These are phyloP conservation scores for Halcyon smyrnensis DNA, from an alignment of 2,797 vertebrate species.

Conservation along the genomic window DNA sequence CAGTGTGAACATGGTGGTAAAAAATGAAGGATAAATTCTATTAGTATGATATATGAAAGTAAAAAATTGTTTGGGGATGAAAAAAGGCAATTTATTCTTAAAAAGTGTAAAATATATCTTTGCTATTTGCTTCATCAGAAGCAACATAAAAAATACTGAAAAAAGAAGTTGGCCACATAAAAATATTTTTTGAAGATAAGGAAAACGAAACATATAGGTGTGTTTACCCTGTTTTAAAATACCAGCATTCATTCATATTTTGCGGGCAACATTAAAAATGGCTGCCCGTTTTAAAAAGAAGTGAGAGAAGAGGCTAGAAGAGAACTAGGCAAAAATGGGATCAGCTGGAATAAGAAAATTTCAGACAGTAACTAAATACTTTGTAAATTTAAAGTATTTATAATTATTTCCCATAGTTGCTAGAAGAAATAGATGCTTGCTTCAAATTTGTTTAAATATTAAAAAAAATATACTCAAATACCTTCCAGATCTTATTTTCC, in stretches of 20 bases:
- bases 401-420: neutral
- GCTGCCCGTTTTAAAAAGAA: neutral
- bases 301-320: neutral
- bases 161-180: neutral
- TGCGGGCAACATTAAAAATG: neutral
- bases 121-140: neutral
- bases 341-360: neutral
- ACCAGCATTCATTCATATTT: neutral
- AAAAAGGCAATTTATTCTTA: neutral
- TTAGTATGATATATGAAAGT: neutral
- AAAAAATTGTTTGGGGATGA: neutral
- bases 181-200: neutral
- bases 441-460: neutral
- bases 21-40: neutral
- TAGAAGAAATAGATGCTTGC: neutral
- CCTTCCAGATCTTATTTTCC: neutral
- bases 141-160: neutral
- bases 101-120: neutral
- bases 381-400: neutral
- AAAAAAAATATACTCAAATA: neutral
- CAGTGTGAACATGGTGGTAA: neutral
- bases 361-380: neutral
- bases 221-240: neutral
- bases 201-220: neutral
- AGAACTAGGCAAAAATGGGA: neutral